phyloP scores from a whole-genome alignment of 2,888 invertebrate genomes.

The Hemithea aestivaria region DNA sequence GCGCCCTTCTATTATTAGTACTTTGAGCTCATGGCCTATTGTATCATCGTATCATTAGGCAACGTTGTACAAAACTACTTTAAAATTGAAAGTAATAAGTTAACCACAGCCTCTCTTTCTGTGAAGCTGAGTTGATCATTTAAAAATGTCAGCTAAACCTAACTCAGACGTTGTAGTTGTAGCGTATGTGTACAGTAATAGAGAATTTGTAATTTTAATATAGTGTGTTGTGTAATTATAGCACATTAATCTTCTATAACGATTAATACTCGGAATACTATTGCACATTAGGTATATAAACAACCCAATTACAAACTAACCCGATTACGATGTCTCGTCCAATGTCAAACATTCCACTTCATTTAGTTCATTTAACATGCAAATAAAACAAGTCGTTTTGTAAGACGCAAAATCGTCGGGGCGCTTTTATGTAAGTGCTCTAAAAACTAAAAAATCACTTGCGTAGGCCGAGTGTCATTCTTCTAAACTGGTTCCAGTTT shows the following conservation, averaged over 20 bases:
- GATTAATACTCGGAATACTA: too few species aligned
- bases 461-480: constrained; percentile 47
- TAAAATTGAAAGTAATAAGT: constrained; percentile 9
- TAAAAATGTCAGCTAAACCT: constrained; percentile 32
- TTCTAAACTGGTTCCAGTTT: constrained; percentile 39
- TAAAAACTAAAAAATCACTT: constrained; percentile 36
- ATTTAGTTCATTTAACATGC: constrained; percentile 40
- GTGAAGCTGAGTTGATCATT: constrained; percentile 26
- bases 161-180: constrained; percentile 37
- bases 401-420: constrained; percentile 36
- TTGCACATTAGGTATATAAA: too few species aligned
- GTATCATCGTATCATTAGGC: constrained; percentile 39
- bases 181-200: too few species aligned
- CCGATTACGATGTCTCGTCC: too few species aligned
- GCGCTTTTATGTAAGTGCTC: constrained; percentile 51
- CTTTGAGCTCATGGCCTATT: constrained; percentile 35
- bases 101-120: too few species aligned
- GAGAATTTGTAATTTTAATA: too few species aligned
- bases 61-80: constrained; percentile 21
- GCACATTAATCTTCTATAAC: too few species aligned
- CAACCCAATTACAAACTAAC: too few species aligned
- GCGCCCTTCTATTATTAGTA: constrained; percentile 48
- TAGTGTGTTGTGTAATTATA: too few species aligned
- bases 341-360: constrained; percentile 24
- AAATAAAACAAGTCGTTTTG: constrained; percentile 40